phyloP scores from a whole-genome alignment of 2,888 invertebrate species.

The Drosophila affinis region DNA sequence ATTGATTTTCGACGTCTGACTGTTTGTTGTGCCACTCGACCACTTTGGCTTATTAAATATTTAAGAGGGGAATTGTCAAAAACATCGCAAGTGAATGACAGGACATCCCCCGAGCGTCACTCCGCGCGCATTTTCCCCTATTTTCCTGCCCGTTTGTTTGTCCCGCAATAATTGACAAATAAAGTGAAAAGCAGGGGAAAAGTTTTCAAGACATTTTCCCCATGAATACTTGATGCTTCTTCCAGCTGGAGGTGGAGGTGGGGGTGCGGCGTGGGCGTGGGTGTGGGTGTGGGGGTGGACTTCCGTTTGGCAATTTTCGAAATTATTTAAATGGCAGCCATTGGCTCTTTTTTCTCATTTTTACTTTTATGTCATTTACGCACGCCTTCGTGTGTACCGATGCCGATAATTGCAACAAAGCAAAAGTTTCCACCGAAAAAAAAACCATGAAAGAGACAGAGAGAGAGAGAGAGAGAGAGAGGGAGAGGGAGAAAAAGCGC shows the following conservation, averaged over 20 bases:
- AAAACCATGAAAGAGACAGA: constrained; percentile 8
- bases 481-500: constrained; percentile 35
- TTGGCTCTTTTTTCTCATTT: constrained; percentile 2
- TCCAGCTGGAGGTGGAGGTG: neutral
- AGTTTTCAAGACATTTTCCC: constrained; percentile 44
- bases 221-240: constrained; percentile 55
- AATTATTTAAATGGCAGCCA: constrained; percentile 73
- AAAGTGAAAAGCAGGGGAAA: constrained; percentile 49
- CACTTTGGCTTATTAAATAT: constrained; percentile 79
- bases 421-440: constrained; percentile 55
- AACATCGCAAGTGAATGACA: constrained; percentile 60
- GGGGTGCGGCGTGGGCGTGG: neutral
- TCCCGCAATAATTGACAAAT: constrained; percentile 53
- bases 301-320: constrained; percentile 56
- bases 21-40: constrained; percentile 47
- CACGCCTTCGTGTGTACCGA: constrained; percentile 75
- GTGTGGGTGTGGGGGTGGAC: constrained; percentile 6
- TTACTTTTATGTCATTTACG: constrained; percentile 61
- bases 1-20: constrained; percentile 68
- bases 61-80: constrained; percentile 72
- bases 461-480: constrained; percentile 11
- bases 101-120: constrained; percentile 18
- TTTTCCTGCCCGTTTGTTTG: constrained; percentile 21
- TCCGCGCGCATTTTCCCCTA: neutral
- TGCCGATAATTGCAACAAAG: constrained; percentile 75